Conservation (phyloP, 2,113 vertebrate species). For the Clarias macrocephalus region DNA sequence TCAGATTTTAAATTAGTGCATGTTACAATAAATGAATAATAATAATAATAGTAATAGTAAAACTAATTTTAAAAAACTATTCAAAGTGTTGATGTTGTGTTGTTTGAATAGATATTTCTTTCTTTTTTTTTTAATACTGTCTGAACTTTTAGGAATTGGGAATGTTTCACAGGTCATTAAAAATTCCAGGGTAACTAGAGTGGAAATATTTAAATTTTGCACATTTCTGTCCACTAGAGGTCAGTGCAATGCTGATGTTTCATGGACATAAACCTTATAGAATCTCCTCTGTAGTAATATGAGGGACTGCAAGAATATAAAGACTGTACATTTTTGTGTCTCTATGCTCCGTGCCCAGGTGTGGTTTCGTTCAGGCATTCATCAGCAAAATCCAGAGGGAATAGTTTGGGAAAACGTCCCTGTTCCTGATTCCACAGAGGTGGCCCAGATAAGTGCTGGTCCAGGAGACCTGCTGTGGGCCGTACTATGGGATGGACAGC, state of each 20-base stretch:
- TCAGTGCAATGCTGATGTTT: constrained; percentile 54
- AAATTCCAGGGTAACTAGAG: neutral
- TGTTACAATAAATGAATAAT: too few species aligned
- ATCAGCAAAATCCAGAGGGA: constrained; percentile 89
- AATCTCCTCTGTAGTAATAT: neutral
- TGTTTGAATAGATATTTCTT: too few species aligned
- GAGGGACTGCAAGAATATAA: neutral
- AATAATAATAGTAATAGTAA: too few species aligned
- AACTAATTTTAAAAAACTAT: too few species aligned
- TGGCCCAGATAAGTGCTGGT: constrained; percentile 88
- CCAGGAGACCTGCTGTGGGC: constrained; percentile 91
- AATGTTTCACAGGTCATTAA: too few species aligned
- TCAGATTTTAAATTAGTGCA: too few species aligned
- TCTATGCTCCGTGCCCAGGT: constrained; percentile 71
- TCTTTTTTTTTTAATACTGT: too few species aligned
- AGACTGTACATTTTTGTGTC: neutral
- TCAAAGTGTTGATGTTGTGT: too few species aligned
- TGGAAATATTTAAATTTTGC: neutral
- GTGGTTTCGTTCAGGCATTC: constrained; percentile 90
- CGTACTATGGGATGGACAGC: constrained; percentile 93
- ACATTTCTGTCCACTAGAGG: constrained; percentile 60
- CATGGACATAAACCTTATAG: neutral
- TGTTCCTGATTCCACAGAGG: constrained; percentile 80
- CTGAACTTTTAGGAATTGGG: too few species aligned
- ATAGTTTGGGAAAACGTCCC: constrained; percentile 81